Evolutionary conservation across 1,140 invertebrate species (phyloP).

Genomic region (Ips nitidus): DNA sequence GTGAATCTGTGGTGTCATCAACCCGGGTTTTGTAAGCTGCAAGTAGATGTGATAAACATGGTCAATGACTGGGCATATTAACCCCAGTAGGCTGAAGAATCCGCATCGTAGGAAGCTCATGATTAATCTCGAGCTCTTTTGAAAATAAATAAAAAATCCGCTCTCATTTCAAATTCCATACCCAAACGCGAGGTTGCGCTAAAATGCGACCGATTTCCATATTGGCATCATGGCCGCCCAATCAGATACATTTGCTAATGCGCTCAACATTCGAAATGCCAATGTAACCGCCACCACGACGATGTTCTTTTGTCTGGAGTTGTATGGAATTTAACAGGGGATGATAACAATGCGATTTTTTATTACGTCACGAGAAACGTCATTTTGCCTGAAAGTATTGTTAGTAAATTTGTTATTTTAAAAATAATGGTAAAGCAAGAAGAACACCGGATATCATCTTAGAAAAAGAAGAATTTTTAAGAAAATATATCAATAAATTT

Average conservation of each 20-base stretch:
- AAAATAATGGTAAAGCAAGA: too few species aligned
- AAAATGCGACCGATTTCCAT: conserved; percentile 32
- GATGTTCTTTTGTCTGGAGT: conserved; percentile 15
- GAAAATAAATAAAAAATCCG: conserved; percentile 21
- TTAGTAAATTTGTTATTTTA: too few species aligned
- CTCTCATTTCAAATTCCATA: conserved; percentile 33
- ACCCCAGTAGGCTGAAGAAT: conserved; percentile 29
- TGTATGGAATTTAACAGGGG: conserved; percentile 21
- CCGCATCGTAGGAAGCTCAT: conserved; percentile 33
- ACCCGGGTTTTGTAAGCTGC: too few species aligned
- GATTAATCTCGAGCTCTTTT: conserved; percentile 27
- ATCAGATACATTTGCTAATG: conserved; percentile 32
- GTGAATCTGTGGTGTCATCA: too few species aligned
- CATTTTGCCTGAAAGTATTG: too few species aligned
- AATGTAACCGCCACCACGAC: neutral
- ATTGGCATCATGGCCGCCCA: conserved; percentile 25
- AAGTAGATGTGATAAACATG: neutral
- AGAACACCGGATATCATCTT: too few species aligned
- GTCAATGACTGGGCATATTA: conserved; percentile 27
- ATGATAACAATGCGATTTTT: too few species aligned
- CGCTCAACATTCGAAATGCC: conserved; percentile 8
- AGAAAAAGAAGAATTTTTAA: too few species aligned
- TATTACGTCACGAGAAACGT: too few species aligned
- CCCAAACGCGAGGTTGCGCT: conserved; percentile 14
- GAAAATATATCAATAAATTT: too few species aligned